Conservation (phyloP, 2,797 vertebrate genomes). For the Heteromormyrus szaboi region DNA sequence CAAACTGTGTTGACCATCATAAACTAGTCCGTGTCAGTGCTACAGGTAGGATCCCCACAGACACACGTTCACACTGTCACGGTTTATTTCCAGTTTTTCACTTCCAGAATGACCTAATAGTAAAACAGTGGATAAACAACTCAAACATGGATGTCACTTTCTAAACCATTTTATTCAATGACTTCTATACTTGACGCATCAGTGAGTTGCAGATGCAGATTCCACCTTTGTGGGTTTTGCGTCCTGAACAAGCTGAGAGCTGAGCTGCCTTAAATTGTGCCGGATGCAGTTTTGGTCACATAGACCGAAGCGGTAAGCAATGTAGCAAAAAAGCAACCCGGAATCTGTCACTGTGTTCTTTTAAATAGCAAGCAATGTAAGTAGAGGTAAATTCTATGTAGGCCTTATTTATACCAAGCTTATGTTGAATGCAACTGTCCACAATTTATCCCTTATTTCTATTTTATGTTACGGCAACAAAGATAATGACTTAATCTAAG, state of each 20-base stretch:
- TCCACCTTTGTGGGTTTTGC: not conserved
- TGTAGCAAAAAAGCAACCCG: not conserved
- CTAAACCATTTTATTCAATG: not conserved
- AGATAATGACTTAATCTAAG: not conserved
- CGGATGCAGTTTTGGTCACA: not conserved
- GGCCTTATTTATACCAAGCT: not conserved
- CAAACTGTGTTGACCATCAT: not conserved
- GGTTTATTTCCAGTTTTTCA: not conserved
- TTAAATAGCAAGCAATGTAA: not conserved
- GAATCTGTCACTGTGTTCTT: not conserved
- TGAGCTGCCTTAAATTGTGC: not conserved
- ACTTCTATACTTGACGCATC: not conserved
- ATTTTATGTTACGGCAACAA: not conserved
- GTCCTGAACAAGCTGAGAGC: not conserved
- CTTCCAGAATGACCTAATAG: not conserved
- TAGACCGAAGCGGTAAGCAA: not conserved
- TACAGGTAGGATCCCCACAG: not conserved
- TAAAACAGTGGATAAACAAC: not conserved
- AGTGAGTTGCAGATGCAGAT: not conserved
- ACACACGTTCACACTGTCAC: not conserved
- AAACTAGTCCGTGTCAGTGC: not conserved
- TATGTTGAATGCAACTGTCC: not conserved
- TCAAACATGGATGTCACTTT: not conserved
- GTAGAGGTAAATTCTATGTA: not conserved
- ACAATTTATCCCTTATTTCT: not conserved